phyloP scores from a whole-genome alignment of 2,888 invertebrate species.

The Drosophila helvetica region DNA sequence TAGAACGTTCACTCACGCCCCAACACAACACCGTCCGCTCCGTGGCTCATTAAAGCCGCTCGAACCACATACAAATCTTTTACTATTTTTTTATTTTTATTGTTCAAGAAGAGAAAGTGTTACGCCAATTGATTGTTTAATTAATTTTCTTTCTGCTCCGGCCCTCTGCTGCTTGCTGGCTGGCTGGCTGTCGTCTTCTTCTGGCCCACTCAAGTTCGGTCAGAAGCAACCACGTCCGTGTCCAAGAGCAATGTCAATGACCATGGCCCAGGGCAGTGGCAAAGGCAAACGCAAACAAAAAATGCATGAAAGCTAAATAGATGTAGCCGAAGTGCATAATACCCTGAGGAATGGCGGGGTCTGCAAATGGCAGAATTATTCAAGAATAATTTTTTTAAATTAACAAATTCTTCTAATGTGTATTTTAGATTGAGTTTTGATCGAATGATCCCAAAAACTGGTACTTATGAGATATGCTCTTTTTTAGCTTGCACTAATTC shows the following conservation, averaged over 20 bases:
- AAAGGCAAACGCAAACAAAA: conserved; percentile 11
- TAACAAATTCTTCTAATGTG: background rate
- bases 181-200: conserved; percentile 27
- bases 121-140: conserved; percentile 79
- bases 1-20: conserved; percentile 73
- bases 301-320: conserved; percentile 2
- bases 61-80: conserved; percentile 53
- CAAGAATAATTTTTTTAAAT: background rate
- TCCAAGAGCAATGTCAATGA: conserved; percentile 64
- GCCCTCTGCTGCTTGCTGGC: conserved; percentile 39
- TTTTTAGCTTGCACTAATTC: no score
- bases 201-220: conserved; percentile 21
- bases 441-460: conserved; percentile 1
- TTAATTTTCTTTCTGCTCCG: conserved; percentile 56
- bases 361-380: background rate
- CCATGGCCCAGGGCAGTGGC: conserved; percentile 48
- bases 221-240: conserved; percentile 33
- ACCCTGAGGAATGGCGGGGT: background rate
- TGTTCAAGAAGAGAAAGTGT: conserved; percentile 78
- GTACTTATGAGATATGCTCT: background rate
- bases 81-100: conserved; percentile 51
- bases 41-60: conserved; percentile 47
- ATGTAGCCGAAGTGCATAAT: conserved; percentile 11
- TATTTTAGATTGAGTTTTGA: background rate
- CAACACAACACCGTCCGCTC: background rate